Percentiles rank a stretch among this genome's conserved stretches.
phyloP scores from a whole-genome alignment of 2,888 invertebrate genomes.

The Ichneumoninae sp. region DNA sequence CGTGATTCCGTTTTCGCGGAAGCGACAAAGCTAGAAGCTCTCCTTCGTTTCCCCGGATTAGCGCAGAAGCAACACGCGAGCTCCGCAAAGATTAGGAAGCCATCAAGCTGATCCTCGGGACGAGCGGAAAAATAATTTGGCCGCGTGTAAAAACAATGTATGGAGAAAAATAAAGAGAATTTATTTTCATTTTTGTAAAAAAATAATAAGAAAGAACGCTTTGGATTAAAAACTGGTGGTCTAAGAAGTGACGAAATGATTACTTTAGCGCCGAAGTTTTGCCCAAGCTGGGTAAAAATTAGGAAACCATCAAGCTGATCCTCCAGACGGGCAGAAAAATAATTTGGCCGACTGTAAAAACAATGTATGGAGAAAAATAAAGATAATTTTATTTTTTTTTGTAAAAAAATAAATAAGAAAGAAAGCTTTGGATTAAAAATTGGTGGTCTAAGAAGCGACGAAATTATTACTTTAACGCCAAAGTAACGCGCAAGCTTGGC shows the following conservation, averaged over 20 bases:
- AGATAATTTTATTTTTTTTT: too few species aligned
- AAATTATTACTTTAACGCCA: slow-evolving; percentile 71
- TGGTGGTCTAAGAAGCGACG: neutral
- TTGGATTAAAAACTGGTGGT: neutral
- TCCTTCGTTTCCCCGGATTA: slow-evolving; percentile 72
- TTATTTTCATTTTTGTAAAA: too few species aligned
- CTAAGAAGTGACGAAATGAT: neutral
- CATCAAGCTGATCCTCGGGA: neutral
- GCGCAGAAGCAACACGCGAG: slow-evolving; percentile 74
- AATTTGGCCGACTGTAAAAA: too few species aligned
- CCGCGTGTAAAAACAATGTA: neutral
- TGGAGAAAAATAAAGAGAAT: neutral
- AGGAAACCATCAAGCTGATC: slow-evolving; percentile 65
- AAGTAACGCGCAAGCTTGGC: slow-evolving; percentile 72
- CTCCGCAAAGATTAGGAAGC: slow-evolving; percentile 73
- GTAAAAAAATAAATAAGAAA: too few species aligned
- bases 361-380: too few species aligned
- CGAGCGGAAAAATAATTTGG: neutral
- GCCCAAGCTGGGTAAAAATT: slow-evolving; percentile 70
- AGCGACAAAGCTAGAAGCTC: slow-evolving; percentile 45
- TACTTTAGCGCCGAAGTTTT: slow-evolving; percentile 75
- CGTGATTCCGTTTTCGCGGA: slow-evolving; percentile 79
- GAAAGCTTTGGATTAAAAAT: too few species aligned
- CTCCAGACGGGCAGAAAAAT: neutral
- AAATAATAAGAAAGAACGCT: neutral